Evolutionary conservation across 2,797 vertebrate species (phyloP).

Genomic region (Scolopax rusticola): DNA sequence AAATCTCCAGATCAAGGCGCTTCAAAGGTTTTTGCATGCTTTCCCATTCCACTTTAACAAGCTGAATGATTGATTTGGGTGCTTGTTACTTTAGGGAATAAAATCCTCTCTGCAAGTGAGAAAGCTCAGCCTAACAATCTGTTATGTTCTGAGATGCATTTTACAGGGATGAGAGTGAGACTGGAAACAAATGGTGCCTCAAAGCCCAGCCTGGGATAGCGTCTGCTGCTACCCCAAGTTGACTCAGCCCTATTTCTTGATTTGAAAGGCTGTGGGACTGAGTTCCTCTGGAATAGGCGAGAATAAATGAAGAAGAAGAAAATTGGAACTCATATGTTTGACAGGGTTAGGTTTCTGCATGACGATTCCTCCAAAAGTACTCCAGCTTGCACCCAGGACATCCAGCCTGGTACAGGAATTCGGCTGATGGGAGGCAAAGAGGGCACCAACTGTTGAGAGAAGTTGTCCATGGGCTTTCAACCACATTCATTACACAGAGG

Average conservation of each 20-base stretch:
- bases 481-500: background rate
- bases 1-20: background rate
- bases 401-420: accelerated
- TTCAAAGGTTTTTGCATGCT: background rate
- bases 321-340: background rate
- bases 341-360: background rate
- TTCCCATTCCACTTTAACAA: background rate
- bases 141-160: background rate
- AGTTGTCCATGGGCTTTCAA: background rate
- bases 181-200: background rate
- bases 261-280: background rate
- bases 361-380: background rate
- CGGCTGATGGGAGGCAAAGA: background rate
- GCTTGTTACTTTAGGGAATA: background rate
- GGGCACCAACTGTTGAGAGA: background rate
- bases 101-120: conserved; percentile 11
- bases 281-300: background rate
- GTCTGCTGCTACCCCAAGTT: background rate
- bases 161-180: background rate
- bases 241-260: background rate
- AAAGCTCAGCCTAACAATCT: conserved; percentile 24
- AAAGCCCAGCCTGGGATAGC: background rate
- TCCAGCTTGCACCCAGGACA: background rate
- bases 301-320: background rate
- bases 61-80: conserved; percentile 28